A percentile compares a stretch with the other conserved stretches of the same genome.
Evolutionary conservation across 1,140 invertebrate genomes (phyloP).

Genomic region (Macrosteles quadrilineatus): DNA sequence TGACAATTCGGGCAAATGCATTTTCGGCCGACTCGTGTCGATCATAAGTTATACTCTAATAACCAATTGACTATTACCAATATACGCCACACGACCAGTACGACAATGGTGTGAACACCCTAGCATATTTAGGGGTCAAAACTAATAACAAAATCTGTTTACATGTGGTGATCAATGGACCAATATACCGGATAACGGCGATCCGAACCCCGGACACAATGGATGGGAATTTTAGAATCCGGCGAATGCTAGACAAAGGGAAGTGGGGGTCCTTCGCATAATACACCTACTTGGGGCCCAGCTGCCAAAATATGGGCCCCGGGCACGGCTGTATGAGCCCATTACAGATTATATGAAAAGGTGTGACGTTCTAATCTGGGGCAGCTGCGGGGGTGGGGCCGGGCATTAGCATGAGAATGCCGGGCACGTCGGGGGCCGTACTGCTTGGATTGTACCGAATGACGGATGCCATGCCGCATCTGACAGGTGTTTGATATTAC

Average conservation of each 20-base stretch:
- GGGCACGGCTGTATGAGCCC: not conserved
- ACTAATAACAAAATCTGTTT: conserved; percentile 23
- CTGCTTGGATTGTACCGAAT: too few species aligned
- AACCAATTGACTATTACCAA: too few species aligned
- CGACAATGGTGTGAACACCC: conserved; percentile 3
- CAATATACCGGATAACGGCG: too few species aligned
- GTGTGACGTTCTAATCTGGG: conserved; percentile 23
- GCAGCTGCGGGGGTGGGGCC: not conserved
- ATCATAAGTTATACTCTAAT: too few species aligned
- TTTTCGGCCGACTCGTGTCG: too few species aligned
- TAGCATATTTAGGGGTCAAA: not conserved
- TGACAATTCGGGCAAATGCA: too few species aligned
- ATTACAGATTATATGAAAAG: conserved; percentile 25
- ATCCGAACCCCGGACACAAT: not conserved
- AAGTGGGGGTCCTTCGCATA: not conserved
- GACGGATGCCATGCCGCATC: too few species aligned
- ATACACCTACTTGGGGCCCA: conserved; percentile 10
- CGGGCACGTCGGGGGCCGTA: too few species aligned
- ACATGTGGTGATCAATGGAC: not conserved
- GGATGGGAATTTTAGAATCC: conserved; percentile 12
- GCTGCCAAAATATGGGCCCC: conserved; percentile 24
- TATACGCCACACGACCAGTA: too few species aligned
- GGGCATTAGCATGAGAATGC: conserved; percentile 14
- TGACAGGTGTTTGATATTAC: too few species aligned
- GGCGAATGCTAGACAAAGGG: conserved; percentile 13